Percentiles rank a stretch among this genome's conserved stretches.
phyloP scores from a whole-genome alignment of 2,113 vertebrate genomes.

The Aphyosemion australe region DNA sequence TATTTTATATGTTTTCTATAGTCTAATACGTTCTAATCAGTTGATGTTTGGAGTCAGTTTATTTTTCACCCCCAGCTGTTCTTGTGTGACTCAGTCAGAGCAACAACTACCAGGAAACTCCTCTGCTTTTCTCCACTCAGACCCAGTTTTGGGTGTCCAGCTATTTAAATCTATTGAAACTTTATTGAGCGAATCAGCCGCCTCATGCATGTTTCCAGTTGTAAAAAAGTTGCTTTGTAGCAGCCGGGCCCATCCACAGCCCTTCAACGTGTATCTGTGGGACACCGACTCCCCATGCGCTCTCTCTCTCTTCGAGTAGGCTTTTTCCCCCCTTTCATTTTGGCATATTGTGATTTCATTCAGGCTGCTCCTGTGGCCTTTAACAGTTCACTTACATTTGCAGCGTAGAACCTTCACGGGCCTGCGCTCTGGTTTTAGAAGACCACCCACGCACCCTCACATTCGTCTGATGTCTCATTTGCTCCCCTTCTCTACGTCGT shows the following conservation, averaged over 20 bases:
- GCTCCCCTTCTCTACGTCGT: slow-evolving; percentile 78
- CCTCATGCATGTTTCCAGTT: slow-evolving; percentile 63
- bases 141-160: slow-evolving; percentile 53
- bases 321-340: slow-evolving; percentile 68
- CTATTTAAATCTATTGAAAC: slow-evolving; percentile 85
- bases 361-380: slow-evolving; percentile 89
- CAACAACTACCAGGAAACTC: slow-evolving; percentile 16
- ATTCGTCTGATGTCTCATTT: slow-evolving; percentile 89
- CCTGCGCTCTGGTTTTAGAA: slow-evolving; percentile 67
- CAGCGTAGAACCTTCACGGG: slow-evolving; percentile 86
- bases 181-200: slow-evolving; percentile 60
- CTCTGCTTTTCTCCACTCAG: slow-evolving; percentile 36
- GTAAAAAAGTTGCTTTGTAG: too few relatives aligned
- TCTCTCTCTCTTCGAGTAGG: slow-evolving; percentile 26
- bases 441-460: slow-evolving; percentile 87
- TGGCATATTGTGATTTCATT: slow-evolving; percentile 93
- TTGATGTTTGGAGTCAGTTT: background rate
- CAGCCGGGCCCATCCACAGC: slow-evolving; percentile 62
- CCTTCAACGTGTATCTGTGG: slow-evolving; percentile 56
- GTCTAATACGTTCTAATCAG: too few relatives aligned
- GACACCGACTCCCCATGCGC: slow-evolving; percentile 21
- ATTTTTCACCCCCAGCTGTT: background rate
- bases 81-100: slow-evolving; percentile 11
- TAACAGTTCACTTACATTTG: slow-evolving; percentile 92
- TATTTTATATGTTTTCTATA: too few relatives aligned